phyloP scores from a whole-genome alignment of 2,888 invertebrate species.

The Ennomos quercinarius region DNA sequence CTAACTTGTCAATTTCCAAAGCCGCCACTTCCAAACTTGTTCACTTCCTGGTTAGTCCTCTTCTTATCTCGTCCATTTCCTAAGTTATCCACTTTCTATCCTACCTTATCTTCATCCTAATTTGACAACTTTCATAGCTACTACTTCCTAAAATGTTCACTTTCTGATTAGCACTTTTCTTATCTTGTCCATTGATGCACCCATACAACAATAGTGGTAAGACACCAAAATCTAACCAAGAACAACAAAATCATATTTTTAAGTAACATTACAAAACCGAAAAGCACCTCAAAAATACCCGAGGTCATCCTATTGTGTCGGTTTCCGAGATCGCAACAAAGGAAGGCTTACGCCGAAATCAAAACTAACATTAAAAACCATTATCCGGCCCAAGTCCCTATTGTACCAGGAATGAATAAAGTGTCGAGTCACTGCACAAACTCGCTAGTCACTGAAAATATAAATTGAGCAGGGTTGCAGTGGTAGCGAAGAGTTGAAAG shows the following conservation, averaged over 20 bases:
- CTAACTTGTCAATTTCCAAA: no score
- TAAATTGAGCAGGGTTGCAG: slow-evolving; percentile 26
- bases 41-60: no score
- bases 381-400: slow-evolving; percentile 57
- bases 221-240: no score
- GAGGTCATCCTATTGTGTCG: slow-evolving; percentile 15
- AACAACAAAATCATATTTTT: not conserved
- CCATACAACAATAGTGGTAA: no score
- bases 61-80: no score
- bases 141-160: no score
- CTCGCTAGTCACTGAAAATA: slow-evolving; percentile 57
- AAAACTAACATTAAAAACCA: slow-evolving; percentile 62
- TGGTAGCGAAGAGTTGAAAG: slow-evolving; percentile 26
- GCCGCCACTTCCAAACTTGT: no score
- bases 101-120: no score
- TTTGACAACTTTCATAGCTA: no score
- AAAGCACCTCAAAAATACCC: slow-evolving; percentile 6
- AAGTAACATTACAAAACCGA: not conserved
- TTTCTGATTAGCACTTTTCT: no score
- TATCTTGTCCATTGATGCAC: no score
- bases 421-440: slow-evolving; percentile 60
- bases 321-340: slow-evolving; percentile 45
- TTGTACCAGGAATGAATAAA: slow-evolving; percentile 55
- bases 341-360: slow-evolving; percentile 49
- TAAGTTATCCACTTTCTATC: no score